Base-by-base conservation (phyloP, 2,797 vertebrate species). In the Avahi laniger region DNA sequence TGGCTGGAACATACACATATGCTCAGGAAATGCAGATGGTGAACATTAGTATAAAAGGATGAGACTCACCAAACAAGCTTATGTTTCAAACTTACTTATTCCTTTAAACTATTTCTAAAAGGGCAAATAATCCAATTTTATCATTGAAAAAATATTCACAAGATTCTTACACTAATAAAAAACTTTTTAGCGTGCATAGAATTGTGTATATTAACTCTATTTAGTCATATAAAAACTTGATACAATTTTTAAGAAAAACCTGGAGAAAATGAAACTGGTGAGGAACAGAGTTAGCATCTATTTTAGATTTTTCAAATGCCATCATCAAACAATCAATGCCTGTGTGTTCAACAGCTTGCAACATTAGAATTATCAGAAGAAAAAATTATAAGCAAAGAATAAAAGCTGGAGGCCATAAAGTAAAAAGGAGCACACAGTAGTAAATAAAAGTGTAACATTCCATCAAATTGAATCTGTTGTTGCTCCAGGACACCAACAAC, bases 61-160 rank as follows among this genome's bases (percentile, higher is more conserved):
- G 14, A 83, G 43, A 92, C 33, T 1, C 35, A 85, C 33, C 88
- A 94, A 96, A 72, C 90, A 90, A 91, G 41, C 9, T 86, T 88
- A 38, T 79, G 11, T 65, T 78, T 91, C 30, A 88, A 75, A 91
- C 7, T n/a, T 97, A 54, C 7, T n/a, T 96, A 54, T 41, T 96
- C 57, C 52, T 76, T 94, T 87, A 84, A 92, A 87, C 20, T 93
- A 91, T 35, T 94, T 79, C 41, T 54, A 72, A 88, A 43, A 95
- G 43, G 50, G 18, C 38, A 97, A 94, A 52, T n/a, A 82, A 88
- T 92, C 11, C 57, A 28, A 70, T n/a, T 93, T 76, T 91, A n/a
- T 93, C 65, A 26, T 1, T 67, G 7, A 33, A 81, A 67, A 93
- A 81, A 69, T 7, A 54, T 35, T 73, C 70, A 79, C 0, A 81